Percentiles rank a stretch among this genome's conserved stretches.
These are phyloP conservation scores for Dinocampus coccinellae DNA, from an alignment of 2,888 invertebrate genomes.

Conservation along the genomic window DNA sequence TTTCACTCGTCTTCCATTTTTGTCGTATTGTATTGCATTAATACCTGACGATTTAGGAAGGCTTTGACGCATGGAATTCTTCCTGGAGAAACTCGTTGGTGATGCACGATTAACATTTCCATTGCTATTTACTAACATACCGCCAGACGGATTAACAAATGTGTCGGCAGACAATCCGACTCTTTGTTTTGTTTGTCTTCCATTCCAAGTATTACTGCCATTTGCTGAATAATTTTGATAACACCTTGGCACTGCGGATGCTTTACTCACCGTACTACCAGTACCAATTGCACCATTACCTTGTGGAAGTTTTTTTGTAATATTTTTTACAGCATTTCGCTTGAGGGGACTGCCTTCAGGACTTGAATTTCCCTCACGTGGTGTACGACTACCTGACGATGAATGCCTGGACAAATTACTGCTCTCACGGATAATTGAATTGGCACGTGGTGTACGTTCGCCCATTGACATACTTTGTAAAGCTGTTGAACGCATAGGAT, in stretches of 20 bases:
- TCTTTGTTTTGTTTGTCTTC: conserved; percentile 71
- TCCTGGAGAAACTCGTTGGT: conserved; percentile 56
- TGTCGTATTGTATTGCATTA: conserved; percentile 67
- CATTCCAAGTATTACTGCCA: conserved; percentile 82
- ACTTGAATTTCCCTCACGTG: conserved; percentile 59
- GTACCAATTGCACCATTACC: conserved; percentile 52
- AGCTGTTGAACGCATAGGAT: conserved; percentile 56
- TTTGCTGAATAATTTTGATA: conserved; percentile 45
- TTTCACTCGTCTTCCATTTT: conserved; percentile 70
- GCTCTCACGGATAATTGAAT: conserved; percentile 59
- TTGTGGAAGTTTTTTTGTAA: conserved; percentile 67
- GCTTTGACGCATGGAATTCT: conserved; percentile 68
- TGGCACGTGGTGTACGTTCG: conserved; percentile 56
- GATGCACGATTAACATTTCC: conserved; percentile 60
- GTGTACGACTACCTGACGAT: conserved; percentile 57
- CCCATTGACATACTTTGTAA: conserved; percentile 56
- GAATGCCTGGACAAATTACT: conserved; percentile 61
- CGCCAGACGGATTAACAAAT: conserved; percentile 70
- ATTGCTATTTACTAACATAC: conserved; percentile 31
- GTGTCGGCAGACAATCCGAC: conserved; percentile 76
- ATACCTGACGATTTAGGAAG: conserved; percentile 70
- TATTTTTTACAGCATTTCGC: conserved; percentile 74
- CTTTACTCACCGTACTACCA: conserved; percentile 68
- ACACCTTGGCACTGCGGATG: conserved; percentile 63
- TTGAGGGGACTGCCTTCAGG: conserved; percentile 72